Evolutionary conservation across 1,140 invertebrate genomes (phyloP), one percentile per base, ranked within the genome.

Genomic region (Pachypsylla venusta): DNA sequence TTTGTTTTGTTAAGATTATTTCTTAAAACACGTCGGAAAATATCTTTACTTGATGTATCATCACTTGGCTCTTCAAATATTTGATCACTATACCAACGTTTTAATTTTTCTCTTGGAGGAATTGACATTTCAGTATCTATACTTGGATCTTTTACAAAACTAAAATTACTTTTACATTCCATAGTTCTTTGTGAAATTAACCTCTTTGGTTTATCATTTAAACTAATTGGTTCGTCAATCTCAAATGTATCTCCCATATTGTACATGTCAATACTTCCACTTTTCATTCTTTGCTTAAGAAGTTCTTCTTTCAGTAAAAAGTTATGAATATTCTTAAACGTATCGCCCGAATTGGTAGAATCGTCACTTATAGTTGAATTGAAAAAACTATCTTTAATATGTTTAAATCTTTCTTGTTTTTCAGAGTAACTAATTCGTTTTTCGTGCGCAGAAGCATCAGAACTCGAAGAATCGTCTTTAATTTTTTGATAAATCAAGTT

Each of bases 241-340:
- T 35, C 30, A 35, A 35, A 35, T 35, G 30, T 35, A 35, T 35
- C 30, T 35, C 30, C 30, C 30, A 35, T 35, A n/a, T 35, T 7
- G n/a, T 35, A n/a, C 30, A 35, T 35, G n/a, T 35, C 30, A 35
- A 35, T 35, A 16, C 62, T 63, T 12, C 56, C 59, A n/a, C 59
- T 60, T 19, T 63, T 63, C 59, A 63, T 63, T 26, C 57, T 56
- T 35, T 58, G 60, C 22, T 57, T 25, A 14, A 63, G 57, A 4
- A 63, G 26, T 27, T 54, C 30, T n/a, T 60, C 58, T 27, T 22
- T 60, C 1, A 55, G 4, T 35, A 28, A 35, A 13, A 67, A 61
- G 48, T 64, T 62, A 19, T 65, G 65, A 30, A 63, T 63, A 27
- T 65, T 65, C 54, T 60, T 56, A 48, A 14, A 62, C 4, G 30